Evolutionary conservation across 2,888 invertebrate species (phyloP), one percentile per base, ranked within the genome.

Genomic region (Andrena flavipes): DNA sequence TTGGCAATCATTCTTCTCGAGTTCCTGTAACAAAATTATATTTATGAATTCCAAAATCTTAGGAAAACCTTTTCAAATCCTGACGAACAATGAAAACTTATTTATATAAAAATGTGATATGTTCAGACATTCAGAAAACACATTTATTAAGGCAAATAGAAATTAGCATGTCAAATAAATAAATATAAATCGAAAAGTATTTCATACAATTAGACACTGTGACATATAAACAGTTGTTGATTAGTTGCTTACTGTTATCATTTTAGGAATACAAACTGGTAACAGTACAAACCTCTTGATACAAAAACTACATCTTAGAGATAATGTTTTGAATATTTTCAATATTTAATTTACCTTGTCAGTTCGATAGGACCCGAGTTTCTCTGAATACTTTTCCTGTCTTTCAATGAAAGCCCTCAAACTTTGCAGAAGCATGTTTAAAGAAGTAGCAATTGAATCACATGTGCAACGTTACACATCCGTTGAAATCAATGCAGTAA

Each of bases 21-120:
- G 82, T 74, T 88, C 84, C 93, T 93, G 26, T 1, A 63, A 77
- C 7, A 70, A 60, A 74, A 49, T 49, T 56, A 42, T 59, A 63
- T 16, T 54, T 20, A 20, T 30, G 68, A 7, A n/a, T 60, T 49
- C 5, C 4, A 20, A 2, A 20, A 49, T 49, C 23, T 23, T 8
- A 49, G 0, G 3, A 49, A 13, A 0, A 16, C 20, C 29, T 35
- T 42, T 2, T 33, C 13, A 49, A 10, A 26, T 26, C 13, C 16
- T 2, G 23, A 26, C 5, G 63, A 13, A 62, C 20, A 10, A 3
- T 30, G 2, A 35, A 35, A 33, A 33, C 8, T 33, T 33, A 33
- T 33, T 33, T 8, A 33, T 33, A 33, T 33, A 8, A 8, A 8
- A 33, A 8, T 33, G 1, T 35, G 35, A 0, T 35, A 35, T 10